Base-by-base conservation (phyloP, 2,113 vertebrate species). In the Nycticorax nycticorax region DNA sequence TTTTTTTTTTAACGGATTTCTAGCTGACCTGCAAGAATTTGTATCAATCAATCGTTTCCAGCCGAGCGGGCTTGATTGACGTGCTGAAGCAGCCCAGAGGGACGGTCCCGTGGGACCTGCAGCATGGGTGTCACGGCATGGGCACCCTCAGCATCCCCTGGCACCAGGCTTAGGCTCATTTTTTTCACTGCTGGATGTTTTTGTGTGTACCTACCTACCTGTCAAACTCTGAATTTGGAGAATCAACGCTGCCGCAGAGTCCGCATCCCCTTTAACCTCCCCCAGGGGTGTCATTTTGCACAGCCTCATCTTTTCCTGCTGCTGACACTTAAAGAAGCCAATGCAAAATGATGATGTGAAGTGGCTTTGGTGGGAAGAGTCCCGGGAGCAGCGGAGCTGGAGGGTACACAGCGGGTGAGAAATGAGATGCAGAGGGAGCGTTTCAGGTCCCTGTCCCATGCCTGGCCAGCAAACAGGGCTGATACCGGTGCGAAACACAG, bases 231-330 rank as follows among this genome's bases (percentile, higher is more conserved):
- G 50, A 20, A 21, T 62, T 37, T 82, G 16, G 45, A 78, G 56
- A 52, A n/a, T 32, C 22, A 69, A 1, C 52, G 35, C 23, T 83
- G 45, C 56, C 9, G 3, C 12, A 30, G 41, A 53, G 14, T 68
- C 37, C 43, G 7, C 28, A 30, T 88, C 33, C 26, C 20, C 16
- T 72, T 72, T 67, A 10, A 10, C 10, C 43, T 92, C 12, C 22
- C 24, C 16, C 1, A 0, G 27, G 16, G 9, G 33, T 39, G 26
- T 59, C 1, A 0, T 64, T 79, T 72, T 68, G 48, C 52, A 62
- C 17, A 52, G 13, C 18, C 43, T 63, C 32, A 9, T 60, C 66
- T 67, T 83, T 55, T 81, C 32, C 69, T 69, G 14, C 68, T 41
- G 15, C 18, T 8, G 26, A 24, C 3, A 1, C 55, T 53, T 43